Base-by-base conservation (phyloP, 2,888 invertebrate species). In the Phyllotreta cruciferae region DNA sequence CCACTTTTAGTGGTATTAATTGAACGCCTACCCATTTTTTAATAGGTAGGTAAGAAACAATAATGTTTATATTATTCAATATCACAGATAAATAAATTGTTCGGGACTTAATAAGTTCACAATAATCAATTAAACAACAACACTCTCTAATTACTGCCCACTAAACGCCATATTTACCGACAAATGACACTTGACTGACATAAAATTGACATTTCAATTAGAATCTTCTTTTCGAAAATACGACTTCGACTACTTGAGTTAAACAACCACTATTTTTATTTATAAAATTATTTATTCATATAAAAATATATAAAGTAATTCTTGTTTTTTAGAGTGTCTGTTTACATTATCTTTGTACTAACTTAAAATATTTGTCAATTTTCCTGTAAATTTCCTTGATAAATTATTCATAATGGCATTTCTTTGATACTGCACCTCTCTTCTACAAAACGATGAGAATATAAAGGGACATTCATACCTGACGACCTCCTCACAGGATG, bases 1-100 rank as follows among this genome's bases (percentile, higher is more conserved):
- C 98, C 98, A 94, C 97, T 97, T 86, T 98, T 98, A 58, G 98
- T 98, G 91, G 97, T 97, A 84, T 96, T 97, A 75, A 97, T 96
- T 45, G 97, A 96, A 73, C 98, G 87, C 61, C 97, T 89, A 62
- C 98, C 98, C 98, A 98, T 98, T 73, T 84, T 89, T 24, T 3
- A 42, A 7, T 34, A 37, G 4, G 24, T 24, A 1, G 1, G 24
- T 24, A 24, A 24, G 24, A 24, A 24, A 4, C 24, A 24, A 1
- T 24, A 24, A 24, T 3, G 24, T 24, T 3, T 24, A 24, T 24
- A 24, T 24, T 24, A 24, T 24, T 24, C 4, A 24, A 4, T 24
- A 24, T 24, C 24, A 24, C 24, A 24, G 24, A 24, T 24, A 24
- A 24, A 24, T 24, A 24, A 24, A 24, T 24, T 24, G 24, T 24